Evolutionary conservation across 2,888 invertebrate genomes (phyloP).

Genomic region (Drosophila nigritarsus): DNA sequence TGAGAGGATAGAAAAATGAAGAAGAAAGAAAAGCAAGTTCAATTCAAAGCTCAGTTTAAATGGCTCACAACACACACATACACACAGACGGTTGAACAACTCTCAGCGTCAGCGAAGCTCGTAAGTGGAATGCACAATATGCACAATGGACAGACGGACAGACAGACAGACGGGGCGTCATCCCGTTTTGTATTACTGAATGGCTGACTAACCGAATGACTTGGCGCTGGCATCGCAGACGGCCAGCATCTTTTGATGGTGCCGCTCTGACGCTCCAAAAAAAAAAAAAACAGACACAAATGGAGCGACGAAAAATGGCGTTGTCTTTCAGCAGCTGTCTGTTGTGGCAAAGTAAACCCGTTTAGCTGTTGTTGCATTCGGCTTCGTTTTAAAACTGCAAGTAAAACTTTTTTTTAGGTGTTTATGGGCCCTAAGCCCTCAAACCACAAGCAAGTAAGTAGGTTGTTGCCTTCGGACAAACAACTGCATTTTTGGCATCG

Average conservation of each 20-base stretch:
- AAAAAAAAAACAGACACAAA: not conserved
- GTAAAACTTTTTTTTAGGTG: slow-evolving; percentile 75
- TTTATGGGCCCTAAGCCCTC: slow-evolving; percentile 45
- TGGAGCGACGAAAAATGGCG: slow-evolving; percentile 21
- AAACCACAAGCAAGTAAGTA: slow-evolving; percentile 52
- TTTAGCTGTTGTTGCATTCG: slow-evolving; percentile 46
- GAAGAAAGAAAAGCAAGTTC: slow-evolving; percentile 4
- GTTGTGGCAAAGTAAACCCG: slow-evolving; percentile 44
- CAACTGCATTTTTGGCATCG: slow-evolving; percentile 67
- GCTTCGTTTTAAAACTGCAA: slow-evolving; percentile 68
- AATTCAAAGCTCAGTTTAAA: slow-evolving; percentile 54
- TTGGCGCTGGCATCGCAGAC: slow-evolving; percentile 48
- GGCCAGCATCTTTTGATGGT: slow-evolving; percentile 53
- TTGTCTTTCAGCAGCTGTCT: slow-evolving; percentile 15
- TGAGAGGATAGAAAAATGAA: not conserved
- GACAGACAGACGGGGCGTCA: slow-evolving; percentile 28
- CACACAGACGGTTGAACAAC: slow-evolving; percentile 39
- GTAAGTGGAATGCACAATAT: slow-evolving; percentile 49
- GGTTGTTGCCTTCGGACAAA: slow-evolving; percentile 59
- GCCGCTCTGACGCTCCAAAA: slow-evolving; percentile 58
- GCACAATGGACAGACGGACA: slow-evolving; percentile 21
- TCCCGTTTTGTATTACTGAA: slow-evolving; percentile 41
- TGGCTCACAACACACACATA: slow-evolving; percentile 50
- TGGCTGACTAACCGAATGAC: slow-evolving; percentile 34
- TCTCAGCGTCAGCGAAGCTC: slow-evolving; percentile 44